Evolutionary conservation across 2,888 invertebrate species (phyloP).

Genomic region (Allacma fusca): DNA sequence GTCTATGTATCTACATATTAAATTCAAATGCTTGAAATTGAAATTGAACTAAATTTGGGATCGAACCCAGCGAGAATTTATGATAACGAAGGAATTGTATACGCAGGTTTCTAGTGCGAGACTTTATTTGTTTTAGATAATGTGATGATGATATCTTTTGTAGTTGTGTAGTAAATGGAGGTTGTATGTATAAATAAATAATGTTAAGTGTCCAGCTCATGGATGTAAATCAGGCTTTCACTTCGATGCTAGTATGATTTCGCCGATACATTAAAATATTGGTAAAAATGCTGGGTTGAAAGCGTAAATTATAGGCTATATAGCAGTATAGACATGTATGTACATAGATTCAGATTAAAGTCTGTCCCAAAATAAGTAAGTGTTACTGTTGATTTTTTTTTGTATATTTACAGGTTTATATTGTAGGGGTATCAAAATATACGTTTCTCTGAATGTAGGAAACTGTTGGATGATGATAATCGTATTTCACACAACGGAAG

Average conservation of each 20-base stretch:
- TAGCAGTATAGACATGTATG: no score
- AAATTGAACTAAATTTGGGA: not conserved
- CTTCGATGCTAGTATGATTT: not conserved
- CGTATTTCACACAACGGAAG: slow-evolving; percentile 6
- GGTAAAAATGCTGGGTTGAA: slow-evolving; percentile 26
- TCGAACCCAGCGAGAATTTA: not conserved
- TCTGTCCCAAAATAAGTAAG: no score
- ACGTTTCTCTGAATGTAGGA: not conserved
- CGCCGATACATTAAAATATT: slow-evolving; percentile 20
- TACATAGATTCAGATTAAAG: no score
- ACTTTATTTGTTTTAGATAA: slow-evolving; percentile 13
- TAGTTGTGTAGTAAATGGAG: not conserved
- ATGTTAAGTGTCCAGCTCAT: slow-evolving; percentile 3
- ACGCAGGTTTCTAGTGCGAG: slow-evolving; percentile 5
- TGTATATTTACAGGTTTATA: no score
- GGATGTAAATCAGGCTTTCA: slow-evolving; percentile 3
- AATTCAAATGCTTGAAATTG: no score
- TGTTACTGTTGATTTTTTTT: no score
- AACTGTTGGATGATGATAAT: not conserved
- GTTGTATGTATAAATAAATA: slow-evolving; percentile 7
- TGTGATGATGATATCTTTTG: not conserved
- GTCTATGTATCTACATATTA: no score
- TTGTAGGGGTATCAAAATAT: not conserved
- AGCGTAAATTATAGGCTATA: slow-evolving; percentile 33
- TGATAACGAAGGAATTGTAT: not conserved